These are phyloP conservation scores for Astyanax mexicanus DNA, from an alignment of 2,797 vertebrate species.

Conservation along the genomic window DNA sequence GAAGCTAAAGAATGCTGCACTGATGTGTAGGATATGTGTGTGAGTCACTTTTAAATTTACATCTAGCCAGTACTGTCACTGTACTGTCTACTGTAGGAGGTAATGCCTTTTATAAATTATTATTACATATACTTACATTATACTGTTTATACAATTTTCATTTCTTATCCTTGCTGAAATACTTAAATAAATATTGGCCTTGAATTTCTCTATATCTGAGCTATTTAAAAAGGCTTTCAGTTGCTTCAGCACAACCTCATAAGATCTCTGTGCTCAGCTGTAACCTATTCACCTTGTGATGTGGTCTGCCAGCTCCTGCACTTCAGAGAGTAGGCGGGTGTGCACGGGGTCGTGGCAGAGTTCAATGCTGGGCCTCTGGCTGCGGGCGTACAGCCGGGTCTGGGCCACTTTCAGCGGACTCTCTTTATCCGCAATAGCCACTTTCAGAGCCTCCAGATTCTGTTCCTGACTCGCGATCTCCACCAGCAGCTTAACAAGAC, in stretches of 20 bases:
- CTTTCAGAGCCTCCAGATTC: slow-evolving; percentile 79
- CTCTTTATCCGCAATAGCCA: slow-evolving; percentile 82
- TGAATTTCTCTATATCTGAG: background rate
- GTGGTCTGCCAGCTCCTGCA: slow-evolving; percentile 80
- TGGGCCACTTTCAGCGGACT: slow-evolving; percentile 82
- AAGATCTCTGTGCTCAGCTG: background rate
- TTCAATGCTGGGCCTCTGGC: slow-evolving; percentile 83
- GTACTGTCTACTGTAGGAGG: too few relatives aligned
- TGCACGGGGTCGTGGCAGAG: slow-evolving; percentile 84
- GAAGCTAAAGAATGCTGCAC: too few relatives aligned
- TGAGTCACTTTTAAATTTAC: too few relatives aligned
- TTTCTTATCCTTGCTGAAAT: too few relatives aligned
- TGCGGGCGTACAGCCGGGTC: slow-evolving; percentile 80
- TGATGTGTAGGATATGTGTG: too few relatives aligned
- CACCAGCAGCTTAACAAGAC: slow-evolving; percentile 78
- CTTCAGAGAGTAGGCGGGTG: slow-evolving; percentile 79
- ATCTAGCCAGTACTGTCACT: too few relatives aligned
- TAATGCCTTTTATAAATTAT: too few relatives aligned
- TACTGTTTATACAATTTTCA: too few relatives aligned
- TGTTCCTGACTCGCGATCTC: slow-evolving; percentile 84
- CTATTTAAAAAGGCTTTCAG: background rate
- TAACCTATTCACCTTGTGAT: slow-evolving; percentile 76
- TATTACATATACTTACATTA: too few relatives aligned
- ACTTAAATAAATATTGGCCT: too few relatives aligned
- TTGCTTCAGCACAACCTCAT: background rate